Percentiles rank a stretch among this genome's conserved stretches.
These are phyloP conservation scores for Ormia ochracea DNA, from an alignment of 2,888 invertebrate genomes.

Conservation along the genomic window DNA sequence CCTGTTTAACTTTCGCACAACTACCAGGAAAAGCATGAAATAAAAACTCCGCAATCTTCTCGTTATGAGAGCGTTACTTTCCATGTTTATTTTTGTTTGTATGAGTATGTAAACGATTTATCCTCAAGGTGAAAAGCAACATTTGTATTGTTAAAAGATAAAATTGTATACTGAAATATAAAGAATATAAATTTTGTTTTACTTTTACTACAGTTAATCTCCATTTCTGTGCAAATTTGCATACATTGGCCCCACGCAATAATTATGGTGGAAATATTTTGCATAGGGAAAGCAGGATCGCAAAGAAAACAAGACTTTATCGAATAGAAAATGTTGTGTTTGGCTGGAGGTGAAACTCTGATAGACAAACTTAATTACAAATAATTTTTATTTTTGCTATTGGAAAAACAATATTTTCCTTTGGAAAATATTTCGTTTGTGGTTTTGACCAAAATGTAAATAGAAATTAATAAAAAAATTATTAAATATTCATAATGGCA, in stretches of 20 bases:
- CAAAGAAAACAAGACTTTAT: background rate
- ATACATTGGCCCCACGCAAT: conserved; percentile 31
- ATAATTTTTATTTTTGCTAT: background rate
- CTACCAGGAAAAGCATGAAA: background rate
- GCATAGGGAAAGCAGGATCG: background rate
- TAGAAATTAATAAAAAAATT: background rate
- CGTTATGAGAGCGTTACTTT: background rate
- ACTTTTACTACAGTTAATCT: conserved; percentile 32
- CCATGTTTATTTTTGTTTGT: background rate
- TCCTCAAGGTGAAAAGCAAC: conserved; percentile 12
- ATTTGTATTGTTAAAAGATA: background rate
- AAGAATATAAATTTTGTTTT: background rate
- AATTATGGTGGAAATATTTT: background rate
- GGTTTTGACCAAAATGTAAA: background rate
- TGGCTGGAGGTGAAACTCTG: conserved; percentile 7
- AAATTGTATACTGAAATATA: background rate
- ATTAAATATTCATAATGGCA: background rate
- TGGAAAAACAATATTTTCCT: background rate
- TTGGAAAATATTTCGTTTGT: conserved; percentile 11
- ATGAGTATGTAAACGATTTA: too few relatives aligned
- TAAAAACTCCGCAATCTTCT: background rate
- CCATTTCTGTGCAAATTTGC: conserved; percentile 24
- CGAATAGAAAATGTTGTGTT: background rate
- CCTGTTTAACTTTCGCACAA: background rate
- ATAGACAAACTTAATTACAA: conserved; percentile 35